Percentiles rank a stretch among this genome's conserved stretches.
phyloP scores from a whole-genome alignment of 2,113 vertebrate genomes.

The Lagopus muta region DNA sequence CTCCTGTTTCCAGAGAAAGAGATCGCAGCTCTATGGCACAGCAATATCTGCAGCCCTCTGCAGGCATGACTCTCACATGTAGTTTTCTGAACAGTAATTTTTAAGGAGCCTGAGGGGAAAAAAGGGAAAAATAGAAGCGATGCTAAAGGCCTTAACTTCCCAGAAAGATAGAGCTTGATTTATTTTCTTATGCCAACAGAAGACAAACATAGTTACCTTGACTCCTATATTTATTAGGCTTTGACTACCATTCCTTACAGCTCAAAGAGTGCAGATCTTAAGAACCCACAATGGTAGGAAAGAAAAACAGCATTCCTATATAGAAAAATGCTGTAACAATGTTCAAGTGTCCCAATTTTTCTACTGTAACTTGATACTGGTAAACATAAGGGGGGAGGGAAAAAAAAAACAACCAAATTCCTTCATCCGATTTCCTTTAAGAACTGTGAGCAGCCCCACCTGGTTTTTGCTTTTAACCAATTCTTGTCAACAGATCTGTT shows the following conservation, averaged over 20 bases:
- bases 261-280: neutral
- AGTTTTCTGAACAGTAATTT: neutral
- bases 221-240: neutral
- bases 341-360: accelerated
- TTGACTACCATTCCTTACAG: neutral
- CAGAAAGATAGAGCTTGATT: neutral
- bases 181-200: neutral
- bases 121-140: neutral
- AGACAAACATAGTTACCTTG: neutral
- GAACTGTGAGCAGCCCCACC: neutral
- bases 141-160: neutral
- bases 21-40: neutral
- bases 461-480: neutral
- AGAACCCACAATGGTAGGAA: neutral
- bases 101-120: neutral
- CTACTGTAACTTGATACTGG: neutral
- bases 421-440: neutral
- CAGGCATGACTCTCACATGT: neutral
- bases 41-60: neutral
- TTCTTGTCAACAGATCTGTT: neutral
- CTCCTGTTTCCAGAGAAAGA: neutral
- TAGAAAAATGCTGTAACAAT: accelerated
- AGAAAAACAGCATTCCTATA: neutral
- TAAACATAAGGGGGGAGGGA: neutral
- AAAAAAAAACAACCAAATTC: accelerated